Percentiles rank a stretch among this genome's conserved stretches.
These are phyloP conservation scores for Catostylus mosaicus DNA, from an alignment of 30 jellyfish, hydroid and myxozoan genomes.

Conservation along the genomic window DNA sequence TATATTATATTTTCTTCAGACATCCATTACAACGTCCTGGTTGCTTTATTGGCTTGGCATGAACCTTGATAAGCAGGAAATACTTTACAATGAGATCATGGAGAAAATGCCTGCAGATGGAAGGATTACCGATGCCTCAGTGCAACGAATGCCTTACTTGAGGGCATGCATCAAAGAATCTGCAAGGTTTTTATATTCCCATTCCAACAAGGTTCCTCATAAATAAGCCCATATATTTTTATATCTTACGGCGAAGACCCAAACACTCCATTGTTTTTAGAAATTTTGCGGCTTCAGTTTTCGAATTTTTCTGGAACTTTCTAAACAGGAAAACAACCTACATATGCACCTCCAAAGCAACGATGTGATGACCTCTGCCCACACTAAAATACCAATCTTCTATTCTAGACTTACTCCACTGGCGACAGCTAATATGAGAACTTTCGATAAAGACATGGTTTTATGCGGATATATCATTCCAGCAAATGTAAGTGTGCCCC, in stretches of 20 bases:
- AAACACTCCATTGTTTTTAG: no score
- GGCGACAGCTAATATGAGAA: not conserved
- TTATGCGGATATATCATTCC: slow-evolving; percentile 21
- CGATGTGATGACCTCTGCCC: no score
- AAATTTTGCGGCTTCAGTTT: no score
- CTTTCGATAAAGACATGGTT: slow-evolving; percentile 18
- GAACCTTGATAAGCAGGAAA: slow-evolving; percentile 53
- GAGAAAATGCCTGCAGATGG: slow-evolving; percentile 8
- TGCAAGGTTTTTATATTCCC: slow-evolving; percentile 50
- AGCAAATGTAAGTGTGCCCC: slow-evolving; percentile 11
- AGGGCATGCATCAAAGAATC: slow-evolving; percentile 55
- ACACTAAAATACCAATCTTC: no score
- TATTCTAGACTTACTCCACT: slow-evolving; percentile 5
- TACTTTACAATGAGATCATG: slow-evolving; percentile 26
- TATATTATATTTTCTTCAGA: slow-evolving; percentile 7
- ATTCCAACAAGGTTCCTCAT: no score
- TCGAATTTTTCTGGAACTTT: no score
- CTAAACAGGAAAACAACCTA: no score
- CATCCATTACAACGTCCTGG: slow-evolving; percentile 36
- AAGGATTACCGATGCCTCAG: slow-evolving; percentile 6
- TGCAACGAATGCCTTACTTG: slow-evolving; percentile 49
- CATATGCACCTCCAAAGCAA: no score
- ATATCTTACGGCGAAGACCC: no score
- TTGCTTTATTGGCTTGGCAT: slow-evolving; percentile 49
- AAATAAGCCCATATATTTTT: no score